Evolutionary conservation across 2,113 vertebrate genomes (phyloP).

Genomic region (Cranoglanis bouderius): DNA sequence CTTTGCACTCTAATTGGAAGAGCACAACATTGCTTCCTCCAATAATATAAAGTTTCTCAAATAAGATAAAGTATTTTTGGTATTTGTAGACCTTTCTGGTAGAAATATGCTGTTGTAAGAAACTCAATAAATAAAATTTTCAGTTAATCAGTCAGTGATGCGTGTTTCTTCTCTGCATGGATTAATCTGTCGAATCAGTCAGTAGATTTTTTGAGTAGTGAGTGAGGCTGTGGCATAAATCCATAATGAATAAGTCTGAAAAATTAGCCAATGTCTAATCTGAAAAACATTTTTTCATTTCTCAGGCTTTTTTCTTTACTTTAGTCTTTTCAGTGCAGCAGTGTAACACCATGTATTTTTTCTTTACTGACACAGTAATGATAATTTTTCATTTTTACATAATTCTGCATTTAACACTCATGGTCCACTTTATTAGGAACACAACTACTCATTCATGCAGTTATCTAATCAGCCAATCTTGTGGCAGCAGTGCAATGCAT

Average conservation of each 20-base stretch:
- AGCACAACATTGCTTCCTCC: background rate
- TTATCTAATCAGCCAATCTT: no score
- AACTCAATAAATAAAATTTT: background rate
- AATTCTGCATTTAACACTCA: background rate
- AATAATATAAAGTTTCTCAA: background rate
- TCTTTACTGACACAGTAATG: background rate
- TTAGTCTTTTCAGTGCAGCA: background rate
- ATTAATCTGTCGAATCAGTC: constrained; percentile 4
- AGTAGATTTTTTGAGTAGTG: background rate
- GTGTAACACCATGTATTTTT: background rate
- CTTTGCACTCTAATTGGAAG: background rate
- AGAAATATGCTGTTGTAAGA: background rate
- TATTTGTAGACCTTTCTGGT: background rate
- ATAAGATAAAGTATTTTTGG: background rate
- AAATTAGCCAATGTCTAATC: background rate
- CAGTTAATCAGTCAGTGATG: background rate
- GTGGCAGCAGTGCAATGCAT: no score
- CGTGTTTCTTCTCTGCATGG: background rate
- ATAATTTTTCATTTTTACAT: background rate
- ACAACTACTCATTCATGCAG: no score
- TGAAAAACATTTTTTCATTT: background rate
- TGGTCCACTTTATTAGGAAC: no score
- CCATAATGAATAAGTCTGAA: background rate
- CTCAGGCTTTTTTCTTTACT: background rate
- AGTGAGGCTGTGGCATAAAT: background rate